These are phyloP conservation scores for Pelvicachromis taeniatus DNA, from an alignment of 2,113 vertebrate species.

Conservation along the genomic window DNA sequence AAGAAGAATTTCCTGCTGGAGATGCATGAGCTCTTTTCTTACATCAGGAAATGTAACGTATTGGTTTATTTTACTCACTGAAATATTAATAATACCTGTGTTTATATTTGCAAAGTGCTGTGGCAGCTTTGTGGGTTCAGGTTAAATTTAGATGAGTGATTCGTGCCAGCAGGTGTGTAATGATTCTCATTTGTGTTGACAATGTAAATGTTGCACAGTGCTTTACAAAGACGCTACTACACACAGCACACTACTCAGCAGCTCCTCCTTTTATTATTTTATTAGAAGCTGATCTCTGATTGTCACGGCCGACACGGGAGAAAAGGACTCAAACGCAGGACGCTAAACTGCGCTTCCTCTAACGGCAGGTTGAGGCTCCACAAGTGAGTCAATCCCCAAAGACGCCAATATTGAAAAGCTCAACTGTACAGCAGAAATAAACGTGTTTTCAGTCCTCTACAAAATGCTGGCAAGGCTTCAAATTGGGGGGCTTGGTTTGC, in stretches of 20 bases:
- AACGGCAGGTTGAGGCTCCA: rapidly evolving
- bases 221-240: neutral
- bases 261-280: neutral
- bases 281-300: neutral
- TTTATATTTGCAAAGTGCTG: neutral
- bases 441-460: neutral
- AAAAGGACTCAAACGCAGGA: too few species aligned
- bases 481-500: neutral
- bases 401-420: neutral
- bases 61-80: neutral
- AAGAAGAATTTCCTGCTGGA: neutral
- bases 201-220: neutral
- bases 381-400: neutral
- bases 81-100: neutral
- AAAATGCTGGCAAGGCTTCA: neutral
- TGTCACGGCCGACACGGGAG: too few species aligned
- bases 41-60: neutral
- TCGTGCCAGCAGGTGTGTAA: neutral
- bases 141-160: neutral
- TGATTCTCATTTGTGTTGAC: neutral
- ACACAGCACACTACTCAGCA: neutral
- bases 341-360: neutral
- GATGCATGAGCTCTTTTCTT: neutral
- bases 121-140: neutral
- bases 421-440: neutral